Percentiles rank a stretch among this genome's conserved stretches.
phyloP scores from a whole-genome alignment of 2,888 invertebrate genomes.

The Papilio gigon region DNA sequence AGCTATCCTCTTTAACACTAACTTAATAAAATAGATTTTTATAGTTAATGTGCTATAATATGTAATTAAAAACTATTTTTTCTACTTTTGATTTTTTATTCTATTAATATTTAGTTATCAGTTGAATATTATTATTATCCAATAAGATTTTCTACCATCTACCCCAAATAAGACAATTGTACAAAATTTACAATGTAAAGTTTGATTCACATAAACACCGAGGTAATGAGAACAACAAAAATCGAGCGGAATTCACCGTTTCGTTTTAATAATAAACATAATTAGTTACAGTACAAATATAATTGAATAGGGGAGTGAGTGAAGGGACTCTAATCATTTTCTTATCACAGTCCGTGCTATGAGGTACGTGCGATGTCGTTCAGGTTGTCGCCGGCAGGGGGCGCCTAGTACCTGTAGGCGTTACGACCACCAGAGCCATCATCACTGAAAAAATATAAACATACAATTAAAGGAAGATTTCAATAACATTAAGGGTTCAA shows the following conservation, averaged over 20 bases:
- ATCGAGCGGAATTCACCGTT: slow-evolving; percentile 16
- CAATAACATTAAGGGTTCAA: too few species aligned
- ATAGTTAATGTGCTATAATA: too few species aligned
- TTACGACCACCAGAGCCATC: slow-evolving; percentile 62
- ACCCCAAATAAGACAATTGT: too few species aligned
- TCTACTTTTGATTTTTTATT: too few species aligned
- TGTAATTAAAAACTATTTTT: too few species aligned
- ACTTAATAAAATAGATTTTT: too few species aligned
- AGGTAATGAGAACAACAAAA: slow-evolving; percentile 36
- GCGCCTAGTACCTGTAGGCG: slow-evolving; percentile 52
- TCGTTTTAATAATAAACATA: slow-evolving; percentile 23
- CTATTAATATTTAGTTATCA: too few species aligned
- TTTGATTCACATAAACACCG: neutral
- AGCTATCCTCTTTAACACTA: too few species aligned
- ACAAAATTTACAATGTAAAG: neutral
- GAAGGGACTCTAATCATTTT: slow-evolving; percentile 44
- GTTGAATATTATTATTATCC: too few species aligned
- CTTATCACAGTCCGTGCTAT: slow-evolving; percentile 73
- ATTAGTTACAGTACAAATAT: slow-evolving; percentile 32
- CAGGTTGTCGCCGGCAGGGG: slow-evolving; percentile 26
- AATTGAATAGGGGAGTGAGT: slow-evolving; percentile 41
- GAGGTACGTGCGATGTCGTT: slow-evolving; percentile 56
- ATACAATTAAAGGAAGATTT: neutral
- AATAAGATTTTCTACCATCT: too few species aligned
- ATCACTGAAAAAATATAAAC: slow-evolving; percentile 58